These are phyloP conservation scores for Lottia scabra DNA, from an alignment of 2,888 invertebrate species.

Conservation along the genomic window DNA sequence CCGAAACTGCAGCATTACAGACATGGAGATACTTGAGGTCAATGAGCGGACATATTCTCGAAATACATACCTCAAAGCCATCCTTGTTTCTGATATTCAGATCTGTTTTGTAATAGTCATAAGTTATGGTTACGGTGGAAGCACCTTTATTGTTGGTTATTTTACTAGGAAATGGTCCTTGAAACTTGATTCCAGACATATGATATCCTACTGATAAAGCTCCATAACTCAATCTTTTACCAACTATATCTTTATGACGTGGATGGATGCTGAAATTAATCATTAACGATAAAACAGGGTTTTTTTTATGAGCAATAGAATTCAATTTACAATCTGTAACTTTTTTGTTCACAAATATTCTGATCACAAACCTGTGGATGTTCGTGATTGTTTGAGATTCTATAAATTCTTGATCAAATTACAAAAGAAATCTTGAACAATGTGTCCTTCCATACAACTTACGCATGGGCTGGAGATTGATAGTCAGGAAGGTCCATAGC, in stretches of 20 bases:
- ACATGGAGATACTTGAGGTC: too few species aligned
- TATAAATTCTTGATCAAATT: too few species aligned
- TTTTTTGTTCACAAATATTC: too few species aligned
- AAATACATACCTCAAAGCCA: background rate
- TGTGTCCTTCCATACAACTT: too few species aligned
- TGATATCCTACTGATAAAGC: slow-evolving; percentile 38
- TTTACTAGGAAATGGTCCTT: slow-evolving; percentile 38
- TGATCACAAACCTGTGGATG: too few species aligned
- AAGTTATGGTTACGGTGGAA: slow-evolving; percentile 14
- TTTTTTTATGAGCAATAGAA: too few species aligned
- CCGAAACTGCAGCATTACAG: too few species aligned
- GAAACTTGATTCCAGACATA: slow-evolving; percentile 22
- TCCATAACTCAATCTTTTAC: slow-evolving; percentile 35
- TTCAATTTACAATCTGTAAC: background rate
- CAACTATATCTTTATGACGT: slow-evolving; percentile 36
- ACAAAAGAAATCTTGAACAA: too few species aligned
- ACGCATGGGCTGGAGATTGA: slow-evolving; percentile 7
- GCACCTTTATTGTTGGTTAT: background rate
- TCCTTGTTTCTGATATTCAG: slow-evolving; percentile 15
- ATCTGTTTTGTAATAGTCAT: slow-evolving; percentile 16
- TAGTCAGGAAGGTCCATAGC: slow-evolving; percentile 36
- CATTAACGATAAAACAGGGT: background rate
- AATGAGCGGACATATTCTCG: too few species aligned
- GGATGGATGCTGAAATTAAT: slow-evolving; percentile 34
- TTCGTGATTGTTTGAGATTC: too few species aligned